Evolutionary conservation across 2,113 vertebrate genomes (phyloP).

Genomic region (Dissostichus mawsoni): DNA sequence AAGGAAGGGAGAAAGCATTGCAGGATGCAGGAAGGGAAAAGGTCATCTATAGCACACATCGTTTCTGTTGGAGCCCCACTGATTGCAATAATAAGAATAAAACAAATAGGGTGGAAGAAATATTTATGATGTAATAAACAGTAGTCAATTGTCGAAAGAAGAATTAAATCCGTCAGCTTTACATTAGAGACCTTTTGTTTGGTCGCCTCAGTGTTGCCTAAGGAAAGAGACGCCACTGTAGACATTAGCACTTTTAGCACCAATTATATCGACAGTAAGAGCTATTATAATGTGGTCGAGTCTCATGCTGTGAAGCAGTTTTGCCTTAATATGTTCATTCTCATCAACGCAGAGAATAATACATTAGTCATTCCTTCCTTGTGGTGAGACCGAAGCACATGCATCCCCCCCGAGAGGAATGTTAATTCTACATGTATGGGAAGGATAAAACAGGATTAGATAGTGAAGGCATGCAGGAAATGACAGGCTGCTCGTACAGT

Average conservation of each 20-base stretch:
- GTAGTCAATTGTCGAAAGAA: slow-evolving; percentile 9
- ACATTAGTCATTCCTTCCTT: slow-evolving; percentile 53
- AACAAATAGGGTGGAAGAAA: neutral
- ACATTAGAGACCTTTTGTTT: slow-evolving; percentile 62
- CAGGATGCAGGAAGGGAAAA: slow-evolving; percentile 41
- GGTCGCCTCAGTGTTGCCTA: slow-evolving; percentile 13
- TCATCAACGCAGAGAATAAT: slow-evolving; percentile 22
- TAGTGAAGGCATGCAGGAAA: slow-evolving; percentile 39
- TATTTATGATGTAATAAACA: slow-evolving; percentile 28
- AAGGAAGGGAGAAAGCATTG: slow-evolving; percentile 1
- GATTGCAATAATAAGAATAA: neutral
- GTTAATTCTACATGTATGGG: slow-evolving; percentile 27
- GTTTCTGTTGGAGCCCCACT: slow-evolving; percentile 24
- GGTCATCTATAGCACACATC: neutral
- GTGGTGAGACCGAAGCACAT: slow-evolving; percentile 41
- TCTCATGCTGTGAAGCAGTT: slow-evolving; percentile 29
- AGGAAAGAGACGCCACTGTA: slow-evolving; percentile 43
- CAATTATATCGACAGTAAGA: slow-evolving; percentile 46
- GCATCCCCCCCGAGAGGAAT: slow-evolving; percentile 7
- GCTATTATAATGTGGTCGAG: slow-evolving; percentile 24
- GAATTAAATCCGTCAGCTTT: slow-evolving; percentile 31
- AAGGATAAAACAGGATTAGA: slow-evolving; percentile 26
- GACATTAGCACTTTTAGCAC: slow-evolving; percentile 11
- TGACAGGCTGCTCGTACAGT: slow-evolving; percentile 16
- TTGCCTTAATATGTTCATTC: slow-evolving; percentile 24